A percentile compares a stretch with the other conserved stretches of the same genome.
Evolutionary conservation across 2,113 vertebrate genomes (phyloP).

Genomic region (Falcunculus frontatus): DNA sequence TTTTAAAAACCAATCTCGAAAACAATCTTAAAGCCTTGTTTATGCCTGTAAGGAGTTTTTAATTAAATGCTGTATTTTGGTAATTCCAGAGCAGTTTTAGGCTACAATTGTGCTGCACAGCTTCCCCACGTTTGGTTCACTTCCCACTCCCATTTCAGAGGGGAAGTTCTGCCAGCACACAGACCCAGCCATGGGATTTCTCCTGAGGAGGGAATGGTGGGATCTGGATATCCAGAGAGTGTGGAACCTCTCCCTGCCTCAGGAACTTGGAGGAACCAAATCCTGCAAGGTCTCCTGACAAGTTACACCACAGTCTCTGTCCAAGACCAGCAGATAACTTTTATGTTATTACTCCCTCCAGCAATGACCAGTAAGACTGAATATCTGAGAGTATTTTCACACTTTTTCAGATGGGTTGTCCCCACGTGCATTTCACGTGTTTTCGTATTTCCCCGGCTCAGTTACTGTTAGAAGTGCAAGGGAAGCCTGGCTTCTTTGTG

Average conservation of each 20-base stretch:
- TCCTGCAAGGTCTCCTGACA: not conserved
- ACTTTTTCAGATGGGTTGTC: not conserved
- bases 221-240: accelerated
- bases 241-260: not conserved
- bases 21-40: not conserved
- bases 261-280: not conserved
- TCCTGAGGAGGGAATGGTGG: accelerated
- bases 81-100: not conserved
- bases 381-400: not conserved
- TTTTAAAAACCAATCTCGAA: not conserved
- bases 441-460: not conserved
- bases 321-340: not conserved
- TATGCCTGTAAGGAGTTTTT: not conserved
- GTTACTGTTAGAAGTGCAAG: not conserved
- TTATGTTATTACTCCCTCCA: not conserved
- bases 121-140: not conserved
- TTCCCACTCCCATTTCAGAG: not conserved
- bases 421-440: not conserved
- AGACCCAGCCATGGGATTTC: accelerated
- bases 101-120: not conserved
- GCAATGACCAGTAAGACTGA: accelerated
- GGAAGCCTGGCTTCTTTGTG: not conserved
- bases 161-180: too few relatives aligned
- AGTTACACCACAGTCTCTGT: accelerated
- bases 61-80: not conserved